These are phyloP conservation scores for Xylophagus ater DNA, from an alignment of 2,888 invertebrate species.

Conservation along the genomic window DNA sequence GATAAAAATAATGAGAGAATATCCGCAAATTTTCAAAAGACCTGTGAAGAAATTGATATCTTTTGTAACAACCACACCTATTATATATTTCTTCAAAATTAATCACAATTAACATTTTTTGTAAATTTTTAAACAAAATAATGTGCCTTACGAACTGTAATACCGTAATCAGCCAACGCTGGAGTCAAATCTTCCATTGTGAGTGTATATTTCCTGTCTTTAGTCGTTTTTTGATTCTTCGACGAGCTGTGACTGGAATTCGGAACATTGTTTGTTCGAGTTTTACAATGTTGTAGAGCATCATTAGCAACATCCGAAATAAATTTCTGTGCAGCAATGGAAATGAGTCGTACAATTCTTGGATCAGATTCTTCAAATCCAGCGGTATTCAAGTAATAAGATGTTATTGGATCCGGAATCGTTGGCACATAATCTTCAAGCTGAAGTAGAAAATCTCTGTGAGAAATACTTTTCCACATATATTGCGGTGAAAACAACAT, in stretches of 20 bases:
- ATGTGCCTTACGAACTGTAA: slow-evolving; percentile 86
- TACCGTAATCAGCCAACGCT: slow-evolving; percentile 90
- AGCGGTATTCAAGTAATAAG: slow-evolving; percentile 74
- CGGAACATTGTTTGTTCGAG: slow-evolving; percentile 67
- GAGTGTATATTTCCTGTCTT: slow-evolving; percentile 74
- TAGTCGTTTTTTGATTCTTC: too few species aligned
- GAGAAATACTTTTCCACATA: too few species aligned
- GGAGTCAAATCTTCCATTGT: slow-evolving; percentile 94
- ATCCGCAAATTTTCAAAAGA: too few species aligned
- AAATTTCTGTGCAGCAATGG: slow-evolving; percentile 94
- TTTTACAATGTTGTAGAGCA: slow-evolving; percentile 93
- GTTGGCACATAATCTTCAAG: slow-evolving; percentile 92
- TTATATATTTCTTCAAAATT: too few species aligned
- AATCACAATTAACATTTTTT: too few species aligned
- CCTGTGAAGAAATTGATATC: too few species aligned
- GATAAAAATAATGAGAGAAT: too few species aligned
- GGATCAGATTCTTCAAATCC: slow-evolving; percentile 93
- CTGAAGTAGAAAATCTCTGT: slow-evolving; percentile 82
- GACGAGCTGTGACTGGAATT: slow-evolving; percentile 43
- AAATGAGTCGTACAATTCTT: slow-evolving; percentile 77
- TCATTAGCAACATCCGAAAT: slow-evolving; percentile 96
- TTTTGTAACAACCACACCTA: too few species aligned
- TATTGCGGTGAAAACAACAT: too few species aligned
- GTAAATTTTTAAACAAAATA: slow-evolving; percentile 77
- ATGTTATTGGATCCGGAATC: slow-evolving; percentile 84